Evolutionary conservation across 2,888 invertebrate genomes (phyloP).

Genomic region (Laspeyria flexula): DNA sequence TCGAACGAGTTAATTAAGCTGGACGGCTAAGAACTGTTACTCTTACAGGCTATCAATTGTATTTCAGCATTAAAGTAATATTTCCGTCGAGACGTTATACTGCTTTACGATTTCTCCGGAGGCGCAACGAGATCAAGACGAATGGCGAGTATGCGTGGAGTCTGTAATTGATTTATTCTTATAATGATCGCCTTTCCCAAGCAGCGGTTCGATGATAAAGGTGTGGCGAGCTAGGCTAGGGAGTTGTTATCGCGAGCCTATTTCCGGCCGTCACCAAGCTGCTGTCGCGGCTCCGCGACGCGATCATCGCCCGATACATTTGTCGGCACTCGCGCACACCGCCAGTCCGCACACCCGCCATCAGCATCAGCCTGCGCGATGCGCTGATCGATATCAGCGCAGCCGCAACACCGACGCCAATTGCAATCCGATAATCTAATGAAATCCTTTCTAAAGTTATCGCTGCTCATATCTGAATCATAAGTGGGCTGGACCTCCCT

Average conservation of each 20-base stretch:
- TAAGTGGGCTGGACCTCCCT: slow-evolving; percentile 38
- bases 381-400: slow-evolving; percentile 71
- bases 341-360: slow-evolving; percentile 54
- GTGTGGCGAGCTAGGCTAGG: slow-evolving; percentile 71
- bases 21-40: slow-evolving; percentile 43
- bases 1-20: slow-evolving; percentile 59
- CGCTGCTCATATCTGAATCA: slow-evolving; percentile 29
- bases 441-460: slow-evolving; percentile 60
- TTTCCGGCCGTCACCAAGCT: slow-evolving; percentile 82
- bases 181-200: slow-evolving; percentile 81
- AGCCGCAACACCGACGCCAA: slow-evolving; percentile 69
- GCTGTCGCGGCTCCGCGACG: slow-evolving; percentile 67
- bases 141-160: slow-evolving; percentile 53
- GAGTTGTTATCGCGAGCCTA: slow-evolving; percentile 82
- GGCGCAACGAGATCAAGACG: slow-evolving; percentile 51
- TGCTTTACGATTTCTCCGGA: slow-evolving; percentile 57
- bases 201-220: slow-evolving; percentile 75
- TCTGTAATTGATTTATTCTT: slow-evolving; percentile 78
- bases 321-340: slow-evolving; percentile 64
- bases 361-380: slow-evolving; percentile 56
- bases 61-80: slow-evolving; percentile 47
- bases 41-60: slow-evolving; percentile 46
- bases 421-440: slow-evolving; percentile 77
- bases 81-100: slow-evolving; percentile 50
- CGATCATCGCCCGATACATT: slow-evolving; percentile 83